A percentile compares a stretch with the other conserved stretches of the same genome.
Conservation (phyloP, 35 echinoderm and acorn worm species). For the Apostichopus californicus region DNA sequence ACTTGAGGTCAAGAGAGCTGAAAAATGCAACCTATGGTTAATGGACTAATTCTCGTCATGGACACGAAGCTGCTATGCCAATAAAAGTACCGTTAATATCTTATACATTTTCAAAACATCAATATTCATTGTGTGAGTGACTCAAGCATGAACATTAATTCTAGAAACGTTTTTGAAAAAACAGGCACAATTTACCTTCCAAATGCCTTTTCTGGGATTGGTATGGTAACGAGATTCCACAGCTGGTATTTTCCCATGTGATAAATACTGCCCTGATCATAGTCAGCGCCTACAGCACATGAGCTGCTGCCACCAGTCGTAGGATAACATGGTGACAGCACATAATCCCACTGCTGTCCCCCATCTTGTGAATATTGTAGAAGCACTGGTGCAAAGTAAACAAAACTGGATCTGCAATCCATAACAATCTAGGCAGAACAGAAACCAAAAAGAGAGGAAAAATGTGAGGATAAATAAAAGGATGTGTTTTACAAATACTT, state of each 20-base stretch:
- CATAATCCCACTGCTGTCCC: constrained; percentile 80
- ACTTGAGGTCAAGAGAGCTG: too few relatives aligned
- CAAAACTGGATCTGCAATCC: constrained; percentile 75
- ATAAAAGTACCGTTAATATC: too few relatives aligned
- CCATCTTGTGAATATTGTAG: constrained; percentile 84
- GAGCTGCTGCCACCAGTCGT: constrained; percentile 35
- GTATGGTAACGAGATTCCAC: constrained; percentile 81
- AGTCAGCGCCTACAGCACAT: constrained; percentile 46
- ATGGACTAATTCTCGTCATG: too few relatives aligned
- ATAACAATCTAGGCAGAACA: constrained; percentile 72
- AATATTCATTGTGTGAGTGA: too few relatives aligned
- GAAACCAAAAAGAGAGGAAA: too few relatives aligned
- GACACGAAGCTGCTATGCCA: too few relatives aligned
- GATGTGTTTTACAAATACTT: too few relatives aligned
- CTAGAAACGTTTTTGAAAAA: background rate
- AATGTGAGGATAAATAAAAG: too few relatives aligned
- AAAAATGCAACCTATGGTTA: too few relatives aligned
- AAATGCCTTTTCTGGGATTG: constrained; percentile 37
- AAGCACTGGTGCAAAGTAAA: constrained; percentile 78
- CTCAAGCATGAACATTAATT: background rate
- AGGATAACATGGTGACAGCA: constrained; percentile 78
- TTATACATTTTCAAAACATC: too few relatives aligned
- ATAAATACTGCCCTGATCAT: constrained; percentile 85
- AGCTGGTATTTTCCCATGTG: constrained; percentile 80
- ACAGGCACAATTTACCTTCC: constrained; percentile 27